Evolutionary conservation across 92 coral and sea anemone genomes (phyloP).

Genomic region (Siderastrea siderea): DNA sequence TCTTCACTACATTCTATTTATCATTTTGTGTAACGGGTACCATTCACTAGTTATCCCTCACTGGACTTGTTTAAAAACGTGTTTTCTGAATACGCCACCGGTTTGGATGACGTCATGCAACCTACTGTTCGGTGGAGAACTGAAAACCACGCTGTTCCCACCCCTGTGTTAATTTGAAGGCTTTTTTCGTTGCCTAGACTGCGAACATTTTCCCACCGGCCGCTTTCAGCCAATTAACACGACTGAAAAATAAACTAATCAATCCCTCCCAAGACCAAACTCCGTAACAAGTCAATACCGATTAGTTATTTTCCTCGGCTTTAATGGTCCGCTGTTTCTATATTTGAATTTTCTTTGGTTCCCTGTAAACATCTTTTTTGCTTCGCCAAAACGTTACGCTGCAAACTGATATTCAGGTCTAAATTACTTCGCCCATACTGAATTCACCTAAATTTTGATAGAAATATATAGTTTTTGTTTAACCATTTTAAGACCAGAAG

Average conservation of each 20-base stretch:
- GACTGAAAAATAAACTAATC: not conserved
- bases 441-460: too few relatives aligned
- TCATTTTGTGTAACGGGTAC: conserved; percentile 12
- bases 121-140: not conserved
- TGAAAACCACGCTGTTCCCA: conserved; percentile 6
- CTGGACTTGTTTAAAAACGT: not conserved
- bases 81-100: conserved; percentile 28
- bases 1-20: not conserved
- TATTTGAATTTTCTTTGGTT: not conserved
- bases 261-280: not conserved
- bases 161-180: conserved; percentile 5
- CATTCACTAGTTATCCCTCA: not conserved
- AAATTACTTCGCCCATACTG: too few relatives aligned
- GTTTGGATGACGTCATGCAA: not conserved
- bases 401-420: too few relatives aligned
- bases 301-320: not conserved
- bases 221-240: conserved; percentile 5
- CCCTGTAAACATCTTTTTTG: not conserved
- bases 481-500: too few relatives aligned
- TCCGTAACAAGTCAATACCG: not conserved
- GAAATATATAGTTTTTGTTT: too few relatives aligned
- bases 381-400: not conserved
- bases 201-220: conserved; percentile 2
- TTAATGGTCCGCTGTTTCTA: too few relatives aligned
- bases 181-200: conserved; percentile 34